A percentile compares a stretch with the other conserved stretches of the same genome.
phyloP scores from a whole-genome alignment of 1,140 invertebrate species.

The Saccostrea echinata region DNA sequence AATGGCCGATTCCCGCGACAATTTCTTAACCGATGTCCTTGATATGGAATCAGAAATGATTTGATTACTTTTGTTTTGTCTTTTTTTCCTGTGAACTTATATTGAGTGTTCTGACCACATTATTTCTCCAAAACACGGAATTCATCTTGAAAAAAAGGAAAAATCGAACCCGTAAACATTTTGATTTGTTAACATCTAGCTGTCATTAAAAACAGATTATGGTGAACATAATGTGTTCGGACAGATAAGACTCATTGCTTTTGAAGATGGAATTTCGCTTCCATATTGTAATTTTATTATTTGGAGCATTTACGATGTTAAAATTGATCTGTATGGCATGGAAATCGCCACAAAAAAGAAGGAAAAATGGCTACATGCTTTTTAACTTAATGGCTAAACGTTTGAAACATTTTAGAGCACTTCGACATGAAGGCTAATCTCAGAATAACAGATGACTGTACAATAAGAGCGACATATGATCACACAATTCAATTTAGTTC shows the following conservation, averaged over 20 bases:
- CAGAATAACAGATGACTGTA: too few species aligned
- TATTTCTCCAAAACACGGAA: neutral
- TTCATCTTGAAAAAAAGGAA: too few species aligned
- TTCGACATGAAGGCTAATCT: neutral
- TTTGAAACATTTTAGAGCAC: neutral
- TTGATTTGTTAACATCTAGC: too few species aligned
- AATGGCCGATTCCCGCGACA: neutral
- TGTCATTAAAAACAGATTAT: too few species aligned
- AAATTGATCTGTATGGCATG: neutral
- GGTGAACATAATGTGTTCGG: too few species aligned
- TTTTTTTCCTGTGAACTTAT: neutral
- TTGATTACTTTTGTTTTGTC: neutral
- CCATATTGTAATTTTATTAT: neutral
- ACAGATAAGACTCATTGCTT: neutral
- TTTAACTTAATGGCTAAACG: neutral
- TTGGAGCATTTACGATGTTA: neutral
- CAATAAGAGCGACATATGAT: too few species aligned
- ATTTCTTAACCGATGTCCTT: slow-evolving; percentile 1
- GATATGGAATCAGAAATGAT: neutral
- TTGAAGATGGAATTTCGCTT: neutral
- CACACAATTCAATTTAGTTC: neutral
- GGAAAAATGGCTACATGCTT: neutral
- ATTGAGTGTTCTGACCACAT: neutral
- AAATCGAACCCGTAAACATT: too few species aligned
- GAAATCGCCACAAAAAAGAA: neutral